These are phyloP conservation scores for Dryas iulia DNA, from an alignment of 1,140 invertebrate species.

Conservation along the genomic window DNA sequence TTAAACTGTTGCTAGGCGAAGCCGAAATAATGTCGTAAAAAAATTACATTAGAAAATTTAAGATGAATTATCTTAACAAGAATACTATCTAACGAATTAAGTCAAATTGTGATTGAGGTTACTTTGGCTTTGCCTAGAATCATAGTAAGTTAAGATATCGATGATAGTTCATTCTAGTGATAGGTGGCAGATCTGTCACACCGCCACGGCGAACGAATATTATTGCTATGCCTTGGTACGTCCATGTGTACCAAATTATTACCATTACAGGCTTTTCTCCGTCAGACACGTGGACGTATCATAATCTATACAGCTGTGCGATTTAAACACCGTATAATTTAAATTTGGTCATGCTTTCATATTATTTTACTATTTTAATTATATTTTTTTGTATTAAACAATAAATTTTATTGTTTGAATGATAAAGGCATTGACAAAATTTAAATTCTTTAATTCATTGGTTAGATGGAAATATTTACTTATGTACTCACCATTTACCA, in stretches of 20 bases:
- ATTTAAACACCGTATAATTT: conserved; percentile 20
- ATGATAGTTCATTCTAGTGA: conserved; percentile 63
- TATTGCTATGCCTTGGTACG: conserved; percentile 51
- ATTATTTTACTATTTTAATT: background rate
- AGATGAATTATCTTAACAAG: background rate
- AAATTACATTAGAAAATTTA: background rate
- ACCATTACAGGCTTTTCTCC: background rate
- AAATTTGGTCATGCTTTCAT: conserved; percentile 20
- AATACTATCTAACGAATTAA: background rate
- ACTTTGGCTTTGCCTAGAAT: conserved; percentile 38
- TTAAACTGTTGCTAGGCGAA: conserved; percentile 50
- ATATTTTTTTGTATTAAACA: background rate
- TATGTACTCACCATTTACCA: background rate
- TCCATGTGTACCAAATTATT: conserved; percentile 20
- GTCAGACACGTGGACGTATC: conserved; percentile 21
- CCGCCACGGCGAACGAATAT: conserved; percentile 52
- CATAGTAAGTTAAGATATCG: conserved; percentile 57
- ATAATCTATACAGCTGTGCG: conserved; percentile 34
- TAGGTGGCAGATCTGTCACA: conserved; percentile 70
- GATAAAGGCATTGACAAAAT: background rate
- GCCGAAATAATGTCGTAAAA: conserved; percentile 32
- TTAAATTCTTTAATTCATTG: background rate
- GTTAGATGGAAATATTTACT: background rate
- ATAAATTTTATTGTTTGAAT: background rate
- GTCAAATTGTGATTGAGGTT: conserved; percentile 15